Percentiles rank a stretch among this genome's conserved stretches.
Conservation (phyloP, 2,888 invertebrate genomes). For the Leucophenga montana region DNA sequence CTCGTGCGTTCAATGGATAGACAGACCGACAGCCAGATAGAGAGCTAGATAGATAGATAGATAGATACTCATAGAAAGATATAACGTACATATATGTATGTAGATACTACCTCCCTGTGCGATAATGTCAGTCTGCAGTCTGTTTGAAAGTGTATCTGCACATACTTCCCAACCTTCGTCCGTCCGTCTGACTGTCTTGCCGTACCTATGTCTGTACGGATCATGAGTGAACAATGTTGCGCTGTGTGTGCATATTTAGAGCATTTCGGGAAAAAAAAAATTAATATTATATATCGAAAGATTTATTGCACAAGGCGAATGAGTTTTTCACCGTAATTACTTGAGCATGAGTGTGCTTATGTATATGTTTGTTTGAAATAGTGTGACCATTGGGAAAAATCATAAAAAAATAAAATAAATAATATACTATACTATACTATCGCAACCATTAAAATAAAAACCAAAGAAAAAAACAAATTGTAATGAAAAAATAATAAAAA, state of each 20-base stretch:
- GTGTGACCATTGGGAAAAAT: conserved; percentile 31
- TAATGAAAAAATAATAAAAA: conserved; percentile 37
- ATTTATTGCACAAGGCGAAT: conserved; percentile 66
- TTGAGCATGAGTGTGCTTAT: conserved; percentile 41
- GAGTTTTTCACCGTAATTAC: conserved; percentile 67
- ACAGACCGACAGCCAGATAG: too few relatives aligned
- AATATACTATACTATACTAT: conserved; percentile 32
- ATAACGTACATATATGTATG: neutral
- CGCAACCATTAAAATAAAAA: conserved; percentile 38
- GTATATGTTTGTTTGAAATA: conserved; percentile 16
- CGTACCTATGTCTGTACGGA: neutral
- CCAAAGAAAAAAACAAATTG: conserved; percentile 31
- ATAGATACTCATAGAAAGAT: too few relatives aligned
- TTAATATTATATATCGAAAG: conserved; percentile 59
- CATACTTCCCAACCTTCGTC: neutral
- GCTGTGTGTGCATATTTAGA: conserved; percentile 33
- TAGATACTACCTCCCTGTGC: conserved; percentile 9
- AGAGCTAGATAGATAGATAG: too few relatives aligned
- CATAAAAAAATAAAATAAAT: conserved; percentile 30
- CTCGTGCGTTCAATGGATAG: conserved; percentile 4
- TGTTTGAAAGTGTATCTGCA: conserved; percentile 11
- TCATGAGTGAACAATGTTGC: conserved; percentile 17
- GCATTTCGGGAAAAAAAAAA: conserved; percentile 33
- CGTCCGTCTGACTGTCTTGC: neutral
- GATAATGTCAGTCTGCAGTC: conserved; percentile 3